A percentile compares a stretch with the other conserved stretches of the same genome.
Conservation (phyloP, 2,113 vertebrate genomes). For the Cryptotis parvus region DNA sequence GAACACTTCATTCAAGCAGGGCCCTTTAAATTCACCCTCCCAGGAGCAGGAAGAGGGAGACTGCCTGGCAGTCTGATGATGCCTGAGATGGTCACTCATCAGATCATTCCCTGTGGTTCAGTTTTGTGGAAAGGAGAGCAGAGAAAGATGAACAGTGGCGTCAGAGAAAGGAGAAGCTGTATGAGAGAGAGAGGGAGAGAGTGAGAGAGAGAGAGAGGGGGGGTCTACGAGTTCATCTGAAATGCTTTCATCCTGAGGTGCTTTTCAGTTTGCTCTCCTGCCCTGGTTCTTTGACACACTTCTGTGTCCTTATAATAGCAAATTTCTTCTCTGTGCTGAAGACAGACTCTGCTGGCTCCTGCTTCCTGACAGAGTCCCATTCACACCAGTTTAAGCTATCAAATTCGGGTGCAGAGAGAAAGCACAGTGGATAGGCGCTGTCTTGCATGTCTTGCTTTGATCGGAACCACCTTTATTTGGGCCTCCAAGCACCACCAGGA, state of each 20-base stretch:
- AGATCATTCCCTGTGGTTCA: neutral
- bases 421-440: too few relatives aligned
- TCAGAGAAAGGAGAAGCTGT: neutral
- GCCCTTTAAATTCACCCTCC: neutral
- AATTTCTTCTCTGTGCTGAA: neutral
- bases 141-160: neutral
- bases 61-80: neutral
- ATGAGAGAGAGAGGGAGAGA: neutral
- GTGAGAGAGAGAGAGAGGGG: neutral
- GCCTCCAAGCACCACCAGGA: too few relatives aligned
- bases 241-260: neutral
- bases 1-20: neutral
- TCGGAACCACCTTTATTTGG: too few relatives aligned
- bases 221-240: neutral
- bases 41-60: neutral
- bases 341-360: neutral
- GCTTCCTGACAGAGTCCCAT: neutral
- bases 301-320: neutral
- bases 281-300: neutral
- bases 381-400: neutral
- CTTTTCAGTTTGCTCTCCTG: neutral
- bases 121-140: neutral
- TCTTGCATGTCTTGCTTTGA: too few relatives aligned
- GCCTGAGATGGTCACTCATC: neutral
- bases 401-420: neutral